Percentiles rank a stretch among this genome's conserved stretches.
These are phyloP conservation scores for Neodontobutis hainanensis DNA, from an alignment of 2,113 vertebrate species.

Conservation along the genomic window DNA sequence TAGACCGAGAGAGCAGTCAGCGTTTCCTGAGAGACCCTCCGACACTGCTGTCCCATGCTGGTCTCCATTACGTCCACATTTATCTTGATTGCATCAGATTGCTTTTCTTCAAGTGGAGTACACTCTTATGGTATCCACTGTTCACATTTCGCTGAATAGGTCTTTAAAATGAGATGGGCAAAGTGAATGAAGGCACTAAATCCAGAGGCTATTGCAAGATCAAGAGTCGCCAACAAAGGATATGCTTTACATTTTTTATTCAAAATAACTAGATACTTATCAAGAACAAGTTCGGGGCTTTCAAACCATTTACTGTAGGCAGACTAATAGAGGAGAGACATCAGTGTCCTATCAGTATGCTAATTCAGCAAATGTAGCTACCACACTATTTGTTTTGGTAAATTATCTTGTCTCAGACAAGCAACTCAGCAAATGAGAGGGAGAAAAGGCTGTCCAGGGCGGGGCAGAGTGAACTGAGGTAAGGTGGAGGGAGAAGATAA, in stretches of 20 bases:
- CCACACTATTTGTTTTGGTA: conserved; percentile 42
- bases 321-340: conserved; percentile 23
- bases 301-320: conserved; percentile 17
- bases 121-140: conserved; percentile 19
- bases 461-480: conserved; percentile 39
- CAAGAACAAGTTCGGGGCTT: conserved; percentile 12
- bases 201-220: not conserved
- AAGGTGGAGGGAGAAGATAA: conserved; percentile 53
- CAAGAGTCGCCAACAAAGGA: not conserved
- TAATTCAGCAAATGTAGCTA: conserved; percentile 55
- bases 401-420: conserved; percentile 50
- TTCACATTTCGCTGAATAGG: conserved; percentile 58
- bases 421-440: conserved; percentile 71
- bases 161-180: conserved; percentile 28
- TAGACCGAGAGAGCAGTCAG: conserved; percentile 76
- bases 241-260: not conserved
- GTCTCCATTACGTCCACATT: conserved; percentile 77
- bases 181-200: conserved; percentile 27
- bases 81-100: conserved; percentile 82
- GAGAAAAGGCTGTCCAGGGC: conserved; percentile 23
- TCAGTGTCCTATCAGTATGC: conserved; percentile 36
- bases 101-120: conserved; percentile 67
- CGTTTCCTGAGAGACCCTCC: conserved; percentile 80
- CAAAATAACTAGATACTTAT: not conserved
- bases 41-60: conserved; percentile 73